These are phyloP conservation scores for Pristionchus arcanus DNA, from an alignment of 2,888 invertebrate genomes.

Conservation along the genomic window DNA sequence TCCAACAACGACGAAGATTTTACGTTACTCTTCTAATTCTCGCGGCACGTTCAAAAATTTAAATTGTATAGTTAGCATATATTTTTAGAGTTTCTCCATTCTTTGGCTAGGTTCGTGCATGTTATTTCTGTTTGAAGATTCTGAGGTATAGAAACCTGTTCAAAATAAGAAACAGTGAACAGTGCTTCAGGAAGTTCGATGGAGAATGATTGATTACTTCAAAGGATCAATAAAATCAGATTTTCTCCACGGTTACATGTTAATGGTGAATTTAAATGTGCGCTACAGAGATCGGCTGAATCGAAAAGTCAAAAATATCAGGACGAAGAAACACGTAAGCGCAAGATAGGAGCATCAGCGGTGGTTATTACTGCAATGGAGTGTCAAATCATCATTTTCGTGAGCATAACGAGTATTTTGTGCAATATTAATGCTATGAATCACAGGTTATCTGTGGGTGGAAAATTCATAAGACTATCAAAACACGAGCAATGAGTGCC, in stretches of 20 bases:
- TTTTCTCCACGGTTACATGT: background rate
- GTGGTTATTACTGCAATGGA: background rate
- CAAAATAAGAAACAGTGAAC: background rate
- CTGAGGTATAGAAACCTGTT: background rate
- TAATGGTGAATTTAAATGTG: background rate
- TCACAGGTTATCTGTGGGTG: background rate
- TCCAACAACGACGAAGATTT: background rate
- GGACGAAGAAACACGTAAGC: background rate
- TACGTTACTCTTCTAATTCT: background rate
- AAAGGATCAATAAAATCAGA: background rate
- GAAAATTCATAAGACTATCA: slow-evolving; percentile 23
- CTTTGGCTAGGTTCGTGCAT: background rate
- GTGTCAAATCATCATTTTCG: background rate
- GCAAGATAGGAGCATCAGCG: background rate
- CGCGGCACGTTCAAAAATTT: background rate
- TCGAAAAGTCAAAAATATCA: background rate
- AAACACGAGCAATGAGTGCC: background rate
- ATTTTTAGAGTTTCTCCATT: background rate
- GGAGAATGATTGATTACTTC: background rate
- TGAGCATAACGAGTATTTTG: background rate
- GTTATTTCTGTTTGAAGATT: slow-evolving; percentile 1
- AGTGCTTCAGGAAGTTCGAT: background rate
- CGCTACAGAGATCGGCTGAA: background rate
- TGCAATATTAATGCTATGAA: too few relatives aligned
- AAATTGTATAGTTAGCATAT: too few relatives aligned